Percentiles rank a stretch among this genome's conserved stretches.
phyloP scores from a whole-genome alignment of 2,113 vertebrate genomes.

The Willisornis vidua region DNA sequence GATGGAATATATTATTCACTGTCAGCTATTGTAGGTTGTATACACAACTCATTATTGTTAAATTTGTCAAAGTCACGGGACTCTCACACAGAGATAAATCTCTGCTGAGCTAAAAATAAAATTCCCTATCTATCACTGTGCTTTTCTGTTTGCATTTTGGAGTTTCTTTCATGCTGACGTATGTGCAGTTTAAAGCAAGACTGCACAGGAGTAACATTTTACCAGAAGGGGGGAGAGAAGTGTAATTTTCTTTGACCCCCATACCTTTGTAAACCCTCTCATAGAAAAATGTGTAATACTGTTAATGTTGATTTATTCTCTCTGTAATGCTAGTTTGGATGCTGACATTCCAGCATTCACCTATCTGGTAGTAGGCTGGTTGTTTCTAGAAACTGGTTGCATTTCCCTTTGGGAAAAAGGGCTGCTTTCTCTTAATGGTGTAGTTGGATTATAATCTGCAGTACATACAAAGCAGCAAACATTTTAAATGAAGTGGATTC shows the following conservation, averaged over 20 bases:
- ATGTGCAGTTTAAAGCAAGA: background rate
- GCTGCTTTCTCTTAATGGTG: background rate
- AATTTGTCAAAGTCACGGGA: slow-evolving; percentile 66
- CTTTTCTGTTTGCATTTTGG: slow-evolving; percentile 6
- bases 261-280: background rate
- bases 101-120: slow-evolving; percentile 15
- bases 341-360: background rate
- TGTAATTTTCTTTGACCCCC: background rate
- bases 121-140: background rate
- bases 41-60: slow-evolving; percentile 73
- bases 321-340: background rate
- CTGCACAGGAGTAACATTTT: background rate
- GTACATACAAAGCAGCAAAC: background rate
- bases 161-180: background rate
- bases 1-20: slow-evolving; percentile 75
- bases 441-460: background rate
- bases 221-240: rapidly evolving
- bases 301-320: background rate
- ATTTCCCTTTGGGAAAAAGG: background rate
- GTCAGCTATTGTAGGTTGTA: slow-evolving; percentile 74
- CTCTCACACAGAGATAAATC: slow-evolving; percentile 61
- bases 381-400: background rate
- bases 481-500: background rate
- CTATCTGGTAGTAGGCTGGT: background rate
- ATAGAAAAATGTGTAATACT: background rate